These are phyloP conservation scores for Phrynocephalus versicolor DNA, from an alignment of 2,113 vertebrate genomes.

Conservation along the genomic window DNA sequence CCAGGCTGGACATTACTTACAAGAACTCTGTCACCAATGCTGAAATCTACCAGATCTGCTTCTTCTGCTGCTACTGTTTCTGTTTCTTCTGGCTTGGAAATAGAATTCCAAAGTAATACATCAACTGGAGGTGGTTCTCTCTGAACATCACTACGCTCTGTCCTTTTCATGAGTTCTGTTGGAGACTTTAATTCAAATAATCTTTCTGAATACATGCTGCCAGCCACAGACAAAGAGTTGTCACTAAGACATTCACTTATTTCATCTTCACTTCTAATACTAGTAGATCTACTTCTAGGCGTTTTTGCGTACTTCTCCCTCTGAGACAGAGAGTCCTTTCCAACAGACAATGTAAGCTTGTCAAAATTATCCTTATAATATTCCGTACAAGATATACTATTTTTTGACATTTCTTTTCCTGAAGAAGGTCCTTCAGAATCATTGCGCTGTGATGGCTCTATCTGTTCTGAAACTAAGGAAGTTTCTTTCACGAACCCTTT, in stretches of 20 bases:
- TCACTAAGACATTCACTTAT: conserved; percentile 82
- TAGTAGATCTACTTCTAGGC: conserved; percentile 62
- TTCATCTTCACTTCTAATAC: conserved; percentile 79
- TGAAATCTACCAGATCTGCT: conserved; percentile 77
- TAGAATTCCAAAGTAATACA: conserved; percentile 51
- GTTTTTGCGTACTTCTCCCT: conserved; percentile 51
- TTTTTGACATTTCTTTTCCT: conserved; percentile 63
- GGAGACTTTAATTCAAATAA: conserved; percentile 77
- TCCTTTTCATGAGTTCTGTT: conserved; percentile 67
- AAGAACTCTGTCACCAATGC: conserved; percentile 87
- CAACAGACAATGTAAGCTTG: conserved; percentile 65
- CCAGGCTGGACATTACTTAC: conserved; percentile 91
- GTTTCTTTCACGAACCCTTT: conserved; percentile 57
- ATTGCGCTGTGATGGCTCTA: conserved; percentile 63
- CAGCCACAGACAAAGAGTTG: conserved; percentile 70
- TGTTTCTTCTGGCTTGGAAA: conserved; percentile 26
- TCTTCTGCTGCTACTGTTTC: conserved; percentile 51
- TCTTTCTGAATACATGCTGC: conserved; percentile 70
- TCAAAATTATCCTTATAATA: conserved; percentile 80
- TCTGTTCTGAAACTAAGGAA: conserved; percentile 52
- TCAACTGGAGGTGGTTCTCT: conserved; percentile 43
- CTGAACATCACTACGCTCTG: conserved; percentile 68
- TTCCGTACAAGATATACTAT: conserved; percentile 56
- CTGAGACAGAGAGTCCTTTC: conserved; percentile 44
- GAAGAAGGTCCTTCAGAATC: conserved; percentile 73